Evolutionary conservation across 2,888 invertebrate species (phyloP).

Genomic region (Sipha maydis): DNA sequence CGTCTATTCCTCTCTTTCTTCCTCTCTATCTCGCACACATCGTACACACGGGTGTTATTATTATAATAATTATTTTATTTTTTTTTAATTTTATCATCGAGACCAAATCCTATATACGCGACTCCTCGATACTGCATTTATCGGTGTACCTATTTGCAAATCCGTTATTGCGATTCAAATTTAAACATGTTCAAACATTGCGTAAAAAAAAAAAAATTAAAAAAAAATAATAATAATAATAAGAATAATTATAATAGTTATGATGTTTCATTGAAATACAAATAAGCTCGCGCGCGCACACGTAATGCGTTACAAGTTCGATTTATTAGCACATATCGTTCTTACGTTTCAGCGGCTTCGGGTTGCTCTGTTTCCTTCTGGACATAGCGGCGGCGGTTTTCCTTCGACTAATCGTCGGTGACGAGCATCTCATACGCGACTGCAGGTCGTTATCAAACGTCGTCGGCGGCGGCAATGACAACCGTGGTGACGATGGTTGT

Average conservation of each 20-base stretch:
- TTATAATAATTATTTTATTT: neutral
- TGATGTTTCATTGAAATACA: neutral
- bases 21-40: neutral
- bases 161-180: neutral
- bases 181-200: neutral
- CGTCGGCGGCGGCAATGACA: neutral
- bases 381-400: constrained; percentile 74
- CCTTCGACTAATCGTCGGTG: constrained; percentile 27
- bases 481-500: no score
- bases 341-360: constrained; percentile 95
- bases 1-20: neutral
- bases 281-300: neutral
- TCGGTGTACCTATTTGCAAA: neutral
- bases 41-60: neutral
- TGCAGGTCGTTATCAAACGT: constrained; percentile 22
- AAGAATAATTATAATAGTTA: no score
- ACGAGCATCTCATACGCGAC: constrained; percentile 32
- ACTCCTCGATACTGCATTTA: neutral
- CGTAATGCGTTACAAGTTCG: neutral
- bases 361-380: constrained; percentile 94
- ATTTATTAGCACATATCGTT: constrained; percentile 65
- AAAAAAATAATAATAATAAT: no score
- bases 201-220: neutral
- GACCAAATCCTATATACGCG: constrained; percentile 7
- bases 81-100: neutral